These are phyloP conservation scores for Drosophila truncata DNA, from an alignment of 1,140 invertebrate genomes.

Conservation along the genomic window DNA sequence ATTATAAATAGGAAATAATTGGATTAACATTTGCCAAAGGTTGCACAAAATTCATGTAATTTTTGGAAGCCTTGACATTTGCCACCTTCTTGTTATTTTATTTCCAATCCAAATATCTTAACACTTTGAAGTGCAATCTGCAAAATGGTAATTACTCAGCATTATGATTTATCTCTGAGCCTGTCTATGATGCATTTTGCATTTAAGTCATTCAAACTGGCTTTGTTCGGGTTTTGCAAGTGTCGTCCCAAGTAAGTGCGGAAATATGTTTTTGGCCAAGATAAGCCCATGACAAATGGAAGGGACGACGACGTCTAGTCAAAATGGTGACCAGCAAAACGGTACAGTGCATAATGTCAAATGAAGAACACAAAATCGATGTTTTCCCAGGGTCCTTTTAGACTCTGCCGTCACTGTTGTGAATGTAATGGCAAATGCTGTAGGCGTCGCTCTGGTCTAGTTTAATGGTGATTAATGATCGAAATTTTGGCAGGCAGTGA, in stretches of 20 bases:
- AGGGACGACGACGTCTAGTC: neutral
- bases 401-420: neutral
- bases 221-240: neutral
- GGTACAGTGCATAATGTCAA: constrained; percentile 2
- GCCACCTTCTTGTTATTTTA: neutral
- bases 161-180: neutral
- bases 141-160: constrained; percentile 11
- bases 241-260: constrained; percentile 11
- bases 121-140: neutral
- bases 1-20: neutral
- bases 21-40: constrained; percentile 7
- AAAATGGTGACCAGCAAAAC: constrained; percentile 7
- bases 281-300: constrained; percentile 10
- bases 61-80: neutral
- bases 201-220: neutral
- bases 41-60: neutral
- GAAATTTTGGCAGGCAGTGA: constrained; percentile 10
- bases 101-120: too few relatives aligned
- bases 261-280: constrained; percentile 24
- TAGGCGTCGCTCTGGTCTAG: constrained; percentile 23
- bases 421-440: neutral
- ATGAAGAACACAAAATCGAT: neutral
- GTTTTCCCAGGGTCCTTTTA: neutral
- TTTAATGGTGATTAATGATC: constrained; percentile 64
- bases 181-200: neutral